phyloP scores from a whole-genome alignment of 2,888 invertebrate genomes.

The Siphlonurus alternatus region DNA sequence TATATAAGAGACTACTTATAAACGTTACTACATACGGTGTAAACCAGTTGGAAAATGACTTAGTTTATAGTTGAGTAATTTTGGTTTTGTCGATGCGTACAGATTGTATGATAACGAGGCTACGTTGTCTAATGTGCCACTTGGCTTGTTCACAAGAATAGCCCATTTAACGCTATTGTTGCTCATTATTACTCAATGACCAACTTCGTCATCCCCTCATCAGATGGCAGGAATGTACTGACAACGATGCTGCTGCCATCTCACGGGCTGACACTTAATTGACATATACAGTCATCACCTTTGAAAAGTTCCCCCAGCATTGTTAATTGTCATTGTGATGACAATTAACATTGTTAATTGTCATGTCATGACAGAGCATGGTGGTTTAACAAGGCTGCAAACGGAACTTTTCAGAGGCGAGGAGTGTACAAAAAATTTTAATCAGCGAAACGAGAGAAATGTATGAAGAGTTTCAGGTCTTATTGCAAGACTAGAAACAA shows the following conservation, averaged over 20 bases:
- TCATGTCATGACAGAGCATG: no score
- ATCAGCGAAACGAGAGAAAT: no score
- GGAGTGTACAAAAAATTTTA: no score
- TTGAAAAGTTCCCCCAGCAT: no score
- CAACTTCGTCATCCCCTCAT: not conserved
- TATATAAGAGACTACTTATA: not conserved
- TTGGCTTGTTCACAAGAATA: not conserved
- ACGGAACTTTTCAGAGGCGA: no score
- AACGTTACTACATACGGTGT: not conserved
- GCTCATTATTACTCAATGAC: not conserved
- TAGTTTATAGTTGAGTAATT: not conserved
- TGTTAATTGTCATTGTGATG: no score
- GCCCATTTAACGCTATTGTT: not conserved
- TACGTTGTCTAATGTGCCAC: not conserved
- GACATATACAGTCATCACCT: no score
- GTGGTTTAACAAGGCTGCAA: no score
- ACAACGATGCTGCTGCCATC: not conserved
- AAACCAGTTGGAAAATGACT: not conserved
- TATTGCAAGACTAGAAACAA: no score
- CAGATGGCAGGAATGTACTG: not conserved
- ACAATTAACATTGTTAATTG: no score
- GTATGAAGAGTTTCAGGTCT: no score
- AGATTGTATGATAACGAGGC: not conserved
- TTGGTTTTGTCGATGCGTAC: not conserved
- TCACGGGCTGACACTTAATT: no score